Evolutionary conservation across 2,113 vertebrate genomes (phyloP).

Genomic region (Psilopogon haemacephalus): DNA sequence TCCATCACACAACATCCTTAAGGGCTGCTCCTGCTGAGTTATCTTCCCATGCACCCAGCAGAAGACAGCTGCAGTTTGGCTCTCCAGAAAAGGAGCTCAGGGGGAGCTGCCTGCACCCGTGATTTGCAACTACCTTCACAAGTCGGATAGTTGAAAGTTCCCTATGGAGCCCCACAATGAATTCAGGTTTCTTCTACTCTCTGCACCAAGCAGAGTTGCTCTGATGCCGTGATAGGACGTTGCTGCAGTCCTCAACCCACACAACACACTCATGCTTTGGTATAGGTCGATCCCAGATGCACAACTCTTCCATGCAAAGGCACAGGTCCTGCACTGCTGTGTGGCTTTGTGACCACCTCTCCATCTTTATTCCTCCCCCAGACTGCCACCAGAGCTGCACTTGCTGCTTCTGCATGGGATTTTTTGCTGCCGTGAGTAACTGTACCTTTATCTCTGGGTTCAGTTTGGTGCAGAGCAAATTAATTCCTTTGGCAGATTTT

Average conservation of each 20-base stretch:
- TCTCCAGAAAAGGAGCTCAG: not conserved
- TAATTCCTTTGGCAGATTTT: constrained; percentile 41
- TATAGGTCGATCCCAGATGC: not conserved
- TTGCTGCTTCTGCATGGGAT: not conserved
- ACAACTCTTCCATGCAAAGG: not conserved
- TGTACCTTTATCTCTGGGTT: not conserved
- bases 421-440: not conserved
- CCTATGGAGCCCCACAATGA: fast-evolving
- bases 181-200: not conserved
- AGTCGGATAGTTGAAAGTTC: not conserved
- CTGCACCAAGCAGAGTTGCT: not conserved
- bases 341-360: not conserved
- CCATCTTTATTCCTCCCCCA: not conserved
- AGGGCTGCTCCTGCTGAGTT: not conserved
- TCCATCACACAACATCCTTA: not conserved
- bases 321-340: not conserved
- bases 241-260: not conserved
- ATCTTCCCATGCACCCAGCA: not conserved
- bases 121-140: not conserved
- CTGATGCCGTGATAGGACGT: not conserved
- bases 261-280: not conserved
- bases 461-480: constrained; percentile 26
- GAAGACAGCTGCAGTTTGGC: not conserved
- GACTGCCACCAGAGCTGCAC: not conserved
- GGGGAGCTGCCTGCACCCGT: not conserved